Conservation (phyloP, 2,113 vertebrate species). For the Catharus minimus region DNA sequence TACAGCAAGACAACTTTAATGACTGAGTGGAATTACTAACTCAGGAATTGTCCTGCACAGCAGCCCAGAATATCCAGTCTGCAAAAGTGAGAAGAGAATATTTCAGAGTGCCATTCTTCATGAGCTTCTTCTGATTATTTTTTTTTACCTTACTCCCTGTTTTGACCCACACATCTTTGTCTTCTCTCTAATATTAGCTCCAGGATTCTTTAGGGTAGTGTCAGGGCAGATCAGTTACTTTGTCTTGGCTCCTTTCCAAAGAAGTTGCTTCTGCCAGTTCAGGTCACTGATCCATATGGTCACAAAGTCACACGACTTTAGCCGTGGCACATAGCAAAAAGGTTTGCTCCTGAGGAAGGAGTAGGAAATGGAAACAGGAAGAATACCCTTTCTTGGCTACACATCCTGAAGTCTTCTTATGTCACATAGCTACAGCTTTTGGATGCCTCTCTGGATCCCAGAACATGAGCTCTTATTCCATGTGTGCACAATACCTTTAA, state of each 20-base stretch:
- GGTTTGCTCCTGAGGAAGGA: background rate
- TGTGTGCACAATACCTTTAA: background rate
- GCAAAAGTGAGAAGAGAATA: background rate
- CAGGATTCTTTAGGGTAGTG: background rate
- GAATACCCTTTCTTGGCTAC: background rate
- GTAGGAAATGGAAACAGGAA: background rate
- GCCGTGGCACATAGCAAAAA: background rate
- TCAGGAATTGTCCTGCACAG: background rate
- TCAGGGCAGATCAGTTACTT: background rate
- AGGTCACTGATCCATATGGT: background rate
- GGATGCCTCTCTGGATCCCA: background rate
- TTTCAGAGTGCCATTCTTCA: background rate
- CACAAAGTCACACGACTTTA: fast-evolving
- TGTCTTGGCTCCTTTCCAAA: background rate
- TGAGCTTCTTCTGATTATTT: background rate
- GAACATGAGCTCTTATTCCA: background rate
- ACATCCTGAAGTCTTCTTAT: background rate
- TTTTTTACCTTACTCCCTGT: background rate
- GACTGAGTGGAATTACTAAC: background rate
- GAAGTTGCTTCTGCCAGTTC: background rate
- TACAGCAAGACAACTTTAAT: background rate
- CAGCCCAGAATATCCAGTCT: background rate
- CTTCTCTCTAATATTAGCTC: background rate
- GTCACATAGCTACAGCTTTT: background rate
- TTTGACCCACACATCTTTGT: background rate